Evolutionary conservation across 2,113 vertebrate genomes (phyloP), one percentile per base, ranked within the genome.

Genomic region (Mus spicilegus): DNA sequence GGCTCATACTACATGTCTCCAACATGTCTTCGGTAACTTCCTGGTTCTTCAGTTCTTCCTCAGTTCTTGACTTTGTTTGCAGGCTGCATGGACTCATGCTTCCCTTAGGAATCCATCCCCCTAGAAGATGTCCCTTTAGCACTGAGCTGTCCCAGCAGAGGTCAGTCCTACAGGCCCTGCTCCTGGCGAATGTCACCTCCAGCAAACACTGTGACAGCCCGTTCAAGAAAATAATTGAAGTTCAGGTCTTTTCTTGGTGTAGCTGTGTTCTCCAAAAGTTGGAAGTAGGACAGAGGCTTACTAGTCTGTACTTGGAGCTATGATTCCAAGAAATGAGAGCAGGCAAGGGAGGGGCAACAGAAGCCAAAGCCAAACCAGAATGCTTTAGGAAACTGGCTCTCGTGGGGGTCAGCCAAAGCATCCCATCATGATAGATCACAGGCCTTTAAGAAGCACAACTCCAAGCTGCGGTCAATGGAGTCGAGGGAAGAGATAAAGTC

Each of bases 361-460:
- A 63, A 84, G 33, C 51, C 33, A 72, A 63, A 86, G 49, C 2
- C 82, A 33, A 11, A 19, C 36, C 11, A 88, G 30, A 8, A 12
- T 14, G 77, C 6, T 56, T 73, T 39, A 69, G 1, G 10, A 90
- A 69, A 46, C 0, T 86, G 91, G n/a, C 11, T 1, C 20, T 78
- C 58, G 3, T 14, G 46, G n/a, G 81, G 14, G n/a, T 17, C 51
- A 67, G 82, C 49, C 5, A 19, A 9, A 19, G 19, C 7, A 69
- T 75, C 42, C 19, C 36, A 7, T 22, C 22, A 1, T n/a, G 12
- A 54, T 1, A 4, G 20, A 58, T 11, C 0, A 28, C 2, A 4
- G 56, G 26, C n/a, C 72, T 91, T 76, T 51, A 58, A 16, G 73
- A 94, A 86, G 72, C 30, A 4, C 2, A 80, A 70, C 49, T 87